phyloP scores from a whole-genome alignment of 2,797 vertebrate genomes.

The Falco naumanni region DNA sequence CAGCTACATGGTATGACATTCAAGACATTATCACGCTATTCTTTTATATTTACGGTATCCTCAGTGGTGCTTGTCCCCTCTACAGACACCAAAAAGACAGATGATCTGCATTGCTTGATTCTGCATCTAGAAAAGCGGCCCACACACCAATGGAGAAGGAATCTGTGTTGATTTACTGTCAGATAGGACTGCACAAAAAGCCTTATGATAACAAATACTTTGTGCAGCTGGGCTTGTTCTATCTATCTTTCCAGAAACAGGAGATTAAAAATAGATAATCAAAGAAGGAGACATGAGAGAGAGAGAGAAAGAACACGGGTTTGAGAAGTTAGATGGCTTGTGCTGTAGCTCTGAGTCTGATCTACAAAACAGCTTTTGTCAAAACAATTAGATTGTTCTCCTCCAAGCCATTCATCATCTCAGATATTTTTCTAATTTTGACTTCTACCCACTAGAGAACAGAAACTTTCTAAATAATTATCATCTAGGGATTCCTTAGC shows the following conservation, averaged over 20 bases:
- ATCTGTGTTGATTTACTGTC: not conserved
- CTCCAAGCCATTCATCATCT: conserved; percentile 21
- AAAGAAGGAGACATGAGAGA: not conserved
- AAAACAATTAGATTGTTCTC: conserved; percentile 22
- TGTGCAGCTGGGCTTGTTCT: not conserved
- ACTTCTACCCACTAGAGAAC: conserved; percentile 28
- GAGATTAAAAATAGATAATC: not conserved
- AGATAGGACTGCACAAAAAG: not conserved
- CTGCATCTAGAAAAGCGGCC: not conserved
- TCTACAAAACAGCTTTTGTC: not conserved
- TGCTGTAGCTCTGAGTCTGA: not conserved
- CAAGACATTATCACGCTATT: not conserved
- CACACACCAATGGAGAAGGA: not conserved
- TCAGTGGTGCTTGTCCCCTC: not conserved
- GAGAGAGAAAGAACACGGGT: not conserved
- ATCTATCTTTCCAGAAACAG: not conserved
- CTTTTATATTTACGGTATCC: not conserved
- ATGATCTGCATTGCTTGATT: not conserved
- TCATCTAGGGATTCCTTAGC: conserved; percentile 67
- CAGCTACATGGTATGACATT: not conserved
- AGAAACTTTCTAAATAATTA: conserved; percentile 56
- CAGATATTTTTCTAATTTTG: conserved; percentile 37
- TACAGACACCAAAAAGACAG: not conserved
- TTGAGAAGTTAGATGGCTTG: not conserved
- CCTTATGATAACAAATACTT: not conserved